These are phyloP conservation scores for Drosophila mauritiana DNA, from an alignment of 1,140 invertebrate genomes.

Conservation along the genomic window DNA sequence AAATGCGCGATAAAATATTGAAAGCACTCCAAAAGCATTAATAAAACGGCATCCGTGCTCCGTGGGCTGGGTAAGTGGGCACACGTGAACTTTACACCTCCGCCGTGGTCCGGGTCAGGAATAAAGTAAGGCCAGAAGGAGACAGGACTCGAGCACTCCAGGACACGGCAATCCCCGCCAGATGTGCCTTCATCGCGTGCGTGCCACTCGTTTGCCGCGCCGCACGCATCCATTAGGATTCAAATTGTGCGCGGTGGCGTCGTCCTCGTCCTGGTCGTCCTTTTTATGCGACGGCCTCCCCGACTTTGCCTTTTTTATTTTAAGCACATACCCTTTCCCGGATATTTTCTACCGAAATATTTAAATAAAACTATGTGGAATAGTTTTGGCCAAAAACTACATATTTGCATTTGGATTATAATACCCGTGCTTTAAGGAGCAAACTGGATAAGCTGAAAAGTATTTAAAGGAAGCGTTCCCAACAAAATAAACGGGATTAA, in stretches of 20 bases:
- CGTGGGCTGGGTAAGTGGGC: conserved; percentile 71
- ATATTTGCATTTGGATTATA: too few relatives aligned
- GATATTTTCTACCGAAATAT: not conserved
- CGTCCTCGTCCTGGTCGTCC: conserved; percentile 33
- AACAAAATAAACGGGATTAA: too few relatives aligned
- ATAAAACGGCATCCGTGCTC: conserved; percentile 54
- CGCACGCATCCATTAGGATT: conserved; percentile 82
- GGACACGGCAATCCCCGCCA: conserved; percentile 29
- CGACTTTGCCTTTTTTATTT: conserved; percentile 49
- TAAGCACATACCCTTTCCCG: conserved; percentile 17
- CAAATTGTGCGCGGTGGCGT: conserved; percentile 71
- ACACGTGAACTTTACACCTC: conserved; percentile 81
- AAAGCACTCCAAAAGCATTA: conserved; percentile 82
- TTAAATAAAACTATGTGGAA: not conserved
- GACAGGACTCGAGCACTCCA: conserved; percentile 2
- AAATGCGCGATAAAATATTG: conserved; percentile 79
- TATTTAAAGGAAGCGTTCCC: too few relatives aligned
- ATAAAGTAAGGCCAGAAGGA: not conserved
- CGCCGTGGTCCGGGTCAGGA: conserved; percentile 31
- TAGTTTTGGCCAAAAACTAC: not conserved
- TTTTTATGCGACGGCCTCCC: conserved; percentile 75
- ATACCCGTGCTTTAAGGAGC: too few relatives aligned
- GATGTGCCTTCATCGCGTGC: conserved; percentile 71
- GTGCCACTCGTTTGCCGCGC: conserved; percentile 68
- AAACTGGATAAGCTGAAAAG: too few relatives aligned